Conservation (phyloP, 2,113 vertebrate species). For the Amblyopsis rosae region DNA sequence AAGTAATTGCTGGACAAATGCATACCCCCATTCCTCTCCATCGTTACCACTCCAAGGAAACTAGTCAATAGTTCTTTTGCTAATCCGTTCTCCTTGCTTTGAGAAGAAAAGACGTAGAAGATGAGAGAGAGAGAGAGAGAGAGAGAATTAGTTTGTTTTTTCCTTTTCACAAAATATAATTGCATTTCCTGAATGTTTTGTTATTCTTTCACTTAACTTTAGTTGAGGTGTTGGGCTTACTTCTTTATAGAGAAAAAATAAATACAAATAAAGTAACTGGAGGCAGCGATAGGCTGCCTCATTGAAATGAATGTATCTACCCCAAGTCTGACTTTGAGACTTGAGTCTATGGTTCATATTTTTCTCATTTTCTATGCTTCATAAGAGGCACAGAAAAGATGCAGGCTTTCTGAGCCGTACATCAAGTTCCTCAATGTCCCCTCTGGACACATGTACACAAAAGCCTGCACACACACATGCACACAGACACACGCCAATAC, state of each 20-base stretch:
- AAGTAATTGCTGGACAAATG: constrained; percentile 65
- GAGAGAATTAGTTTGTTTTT: constrained; percentile 34
- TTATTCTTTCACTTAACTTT: constrained; percentile 23
- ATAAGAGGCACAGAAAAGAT: too few species aligned
- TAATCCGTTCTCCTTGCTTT: constrained; percentile 57
- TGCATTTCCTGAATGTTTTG: constrained; percentile 6
- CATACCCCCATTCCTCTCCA: constrained; percentile 7
- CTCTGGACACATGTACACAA: too few species aligned
- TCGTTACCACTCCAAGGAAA: constrained; percentile 46
- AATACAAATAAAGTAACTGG: too few species aligned
- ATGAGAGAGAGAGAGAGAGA: constrained; percentile 15
- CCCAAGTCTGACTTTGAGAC: too few species aligned
- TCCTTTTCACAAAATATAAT: constrained; percentile 19
- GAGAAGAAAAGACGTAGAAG: constrained; percentile 54
- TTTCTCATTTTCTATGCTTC: too few species aligned
- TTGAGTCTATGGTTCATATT: too few species aligned
- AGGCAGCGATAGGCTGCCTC: too few species aligned
- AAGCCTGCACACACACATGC: too few species aligned
- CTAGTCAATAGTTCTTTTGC: constrained; percentile 55
- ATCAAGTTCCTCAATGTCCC: too few species aligned
- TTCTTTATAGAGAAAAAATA: constrained; percentile 1
- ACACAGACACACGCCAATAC: too few species aligned
- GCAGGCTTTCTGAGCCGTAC: too few species aligned
- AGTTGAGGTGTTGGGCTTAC: constrained; percentile 11
- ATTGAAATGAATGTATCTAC: too few species aligned